Conservation (phyloP, 1,140 invertebrate species). For the Copidosoma floridanum region DNA sequence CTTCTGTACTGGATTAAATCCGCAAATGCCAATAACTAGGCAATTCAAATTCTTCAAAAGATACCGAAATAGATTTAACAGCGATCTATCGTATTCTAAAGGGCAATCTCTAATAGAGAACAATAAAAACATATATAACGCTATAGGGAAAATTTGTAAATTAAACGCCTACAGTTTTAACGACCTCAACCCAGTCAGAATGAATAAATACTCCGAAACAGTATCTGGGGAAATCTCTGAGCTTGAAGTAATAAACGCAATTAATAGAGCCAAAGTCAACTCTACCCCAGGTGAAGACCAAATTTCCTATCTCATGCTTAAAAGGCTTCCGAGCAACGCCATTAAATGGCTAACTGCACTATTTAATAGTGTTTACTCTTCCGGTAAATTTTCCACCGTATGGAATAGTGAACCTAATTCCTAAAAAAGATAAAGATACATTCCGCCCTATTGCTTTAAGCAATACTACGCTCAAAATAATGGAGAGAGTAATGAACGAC, state of each 20-base stretch:
- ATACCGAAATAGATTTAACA: no score
- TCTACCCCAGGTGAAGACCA: not conserved
- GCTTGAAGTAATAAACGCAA: not conserved
- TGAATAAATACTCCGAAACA: no score
- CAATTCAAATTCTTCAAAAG: no score
- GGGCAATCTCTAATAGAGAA: no score
- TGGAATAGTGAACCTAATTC: constrained; percentile 17
- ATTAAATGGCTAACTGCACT: not conserved
- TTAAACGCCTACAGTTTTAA: no score
- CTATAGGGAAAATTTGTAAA: no score
- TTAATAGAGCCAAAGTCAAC: not conserved
- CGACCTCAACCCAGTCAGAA: no score
- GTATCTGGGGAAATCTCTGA: not conserved
- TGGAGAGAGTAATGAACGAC: constrained; percentile 4
- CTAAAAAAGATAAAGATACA: not conserved
- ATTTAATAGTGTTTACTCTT: not conserved
- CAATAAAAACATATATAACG: no score
- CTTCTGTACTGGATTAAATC: no score
- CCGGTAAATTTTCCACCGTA: not conserved
- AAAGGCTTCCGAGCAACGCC: not conserved
- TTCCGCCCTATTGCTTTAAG: constrained; percentile 16
- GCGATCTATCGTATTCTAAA: no score
- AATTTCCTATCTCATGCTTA: not conserved
- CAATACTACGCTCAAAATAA: not conserved
- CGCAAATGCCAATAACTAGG: no score